These are phyloP conservation scores for Oasisia sp. DNA, from an alignment of 2,888 invertebrate species.

Conservation along the genomic window DNA sequence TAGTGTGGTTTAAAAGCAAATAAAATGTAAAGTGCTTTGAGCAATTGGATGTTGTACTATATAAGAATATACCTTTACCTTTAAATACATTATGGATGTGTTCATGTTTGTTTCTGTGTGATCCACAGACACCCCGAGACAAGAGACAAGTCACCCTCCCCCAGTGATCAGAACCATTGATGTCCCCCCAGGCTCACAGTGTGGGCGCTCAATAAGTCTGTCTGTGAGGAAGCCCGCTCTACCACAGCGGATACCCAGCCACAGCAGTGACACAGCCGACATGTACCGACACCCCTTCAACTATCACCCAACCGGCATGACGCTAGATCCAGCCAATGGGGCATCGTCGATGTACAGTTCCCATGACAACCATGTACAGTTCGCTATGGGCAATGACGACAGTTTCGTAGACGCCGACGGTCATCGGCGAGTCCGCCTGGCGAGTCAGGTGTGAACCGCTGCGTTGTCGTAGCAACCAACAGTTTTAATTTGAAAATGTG, in stretches of 20 bases:
- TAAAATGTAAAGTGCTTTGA: no score
- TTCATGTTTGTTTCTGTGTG: background rate
- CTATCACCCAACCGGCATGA: background rate
- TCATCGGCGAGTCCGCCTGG: background rate
- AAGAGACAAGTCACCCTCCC: background rate
- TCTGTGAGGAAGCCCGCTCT: background rate
- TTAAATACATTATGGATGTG: no score
- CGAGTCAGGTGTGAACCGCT: background rate
- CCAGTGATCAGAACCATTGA: background rate
- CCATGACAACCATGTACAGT: conserved; percentile 6
- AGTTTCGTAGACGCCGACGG: background rate
- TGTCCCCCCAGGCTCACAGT: background rate
- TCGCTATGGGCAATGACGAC: background rate
- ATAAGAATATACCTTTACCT: no score
- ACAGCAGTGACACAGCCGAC: background rate
- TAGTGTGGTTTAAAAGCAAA: no score
- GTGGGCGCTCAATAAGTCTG: background rate
- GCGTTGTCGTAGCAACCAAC: background rate
- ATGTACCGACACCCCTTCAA: background rate
- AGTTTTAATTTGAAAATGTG: background rate
- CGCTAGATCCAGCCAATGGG: background rate
- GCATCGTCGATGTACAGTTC: background rate
- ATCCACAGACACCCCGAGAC: background rate
- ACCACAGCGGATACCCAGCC: background rate
- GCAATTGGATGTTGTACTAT: no score